Base-by-base conservation (phyloP, 2,113 vertebrate genomes). In the Melanostigma gelatinosum region DNA sequence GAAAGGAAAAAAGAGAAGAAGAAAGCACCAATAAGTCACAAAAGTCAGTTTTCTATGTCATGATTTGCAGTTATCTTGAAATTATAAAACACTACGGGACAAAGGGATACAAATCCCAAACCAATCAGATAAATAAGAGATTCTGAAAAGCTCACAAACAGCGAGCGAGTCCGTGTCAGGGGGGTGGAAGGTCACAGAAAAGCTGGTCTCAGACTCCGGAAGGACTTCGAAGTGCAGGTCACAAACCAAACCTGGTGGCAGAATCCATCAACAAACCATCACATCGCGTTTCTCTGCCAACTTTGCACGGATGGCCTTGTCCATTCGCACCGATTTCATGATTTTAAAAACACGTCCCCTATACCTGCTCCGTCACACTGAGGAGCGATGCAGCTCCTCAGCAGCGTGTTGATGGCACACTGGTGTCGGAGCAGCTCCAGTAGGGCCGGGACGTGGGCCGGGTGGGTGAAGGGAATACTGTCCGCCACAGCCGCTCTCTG, bases 351-450 rank as follows among this genome's bases (percentile, higher is more conserved):
- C 22, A 11, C 6, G 8, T 1, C 8, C 58, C 29, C 10, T 32
- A 34, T 85, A 95, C 96, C 95, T 93, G 91, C 63, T 40, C 70
- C 54, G 52, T 32, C 29, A 3, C 65, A 10, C 40, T 74, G 75
- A 42, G 72, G 69, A 4, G 89, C 84, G 36, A 95, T 58, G 32
- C 95, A 96, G 94, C 95, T 97, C 65, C 79, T 89, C 79, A 97
- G 88, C 64, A 97, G 92, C 3, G 89, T 86, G 89, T 96, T 97
- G 18, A 92, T 87, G 34, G 75, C 89, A 68, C 94, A 90, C 85
- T 97, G 97, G 72, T 95, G 94, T 4, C 95, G 94, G 46, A 97
- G 94, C 83, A 96, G 66, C 69, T 95, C 93, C 91, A 97, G 90
- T 6, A 97, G 4, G 0, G 61, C 66, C 10, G 96, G 95, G 40